Evolutionary conservation across 2,113 vertebrate species (phyloP), one percentile per base, ranked within the genome.

Genomic region (Scalopus aquaticus): DNA sequence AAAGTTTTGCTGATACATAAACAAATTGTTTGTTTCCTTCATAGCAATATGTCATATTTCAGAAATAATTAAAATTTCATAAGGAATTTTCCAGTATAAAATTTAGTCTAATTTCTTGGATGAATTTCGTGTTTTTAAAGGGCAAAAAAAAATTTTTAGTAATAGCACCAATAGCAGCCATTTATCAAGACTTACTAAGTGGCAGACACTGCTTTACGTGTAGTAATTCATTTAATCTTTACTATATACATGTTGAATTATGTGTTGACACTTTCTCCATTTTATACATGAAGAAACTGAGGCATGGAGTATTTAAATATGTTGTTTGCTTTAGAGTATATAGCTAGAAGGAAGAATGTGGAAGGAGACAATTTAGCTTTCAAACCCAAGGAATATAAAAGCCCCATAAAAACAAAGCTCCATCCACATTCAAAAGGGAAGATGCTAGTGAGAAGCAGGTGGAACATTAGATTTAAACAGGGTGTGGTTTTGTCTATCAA

Each of bases 51-150:
- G 24, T 17, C 54, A 30, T 84, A 44, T 46, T 94, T 83, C 24
- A 93, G 26, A 69, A 24, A n/a, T 93, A 56, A 78, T 39, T 65
- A 79, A 73, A 44, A 16, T 78, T 93, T 94, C 44, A 56, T 62
- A 12, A 83, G 22, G 62, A 42, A 73, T 69, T 77, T 81, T 2
- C 46, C 11, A 3, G 49, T 51, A 51, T 51, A 51, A 51, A 49
- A 17, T 16, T 51, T 16, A 51, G 15, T 80, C 15, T 95, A 49
- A 51, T 56, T 13, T 81, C 28, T 85, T 62, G 37, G 28, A 73
- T 62, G 62, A 46, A 65, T 4, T 86, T 81, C 81, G 17, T 62
- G 7, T 77, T 89, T 77, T 76, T 67, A 93, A 77, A 89, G 62
- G 10, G 65, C 1, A 80, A 35, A 87, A 92, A 32, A 42, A 7